Evolutionary conservation across 1,140 invertebrate genomes (phyloP).

Genomic region (Phocides pigmalion): DNA sequence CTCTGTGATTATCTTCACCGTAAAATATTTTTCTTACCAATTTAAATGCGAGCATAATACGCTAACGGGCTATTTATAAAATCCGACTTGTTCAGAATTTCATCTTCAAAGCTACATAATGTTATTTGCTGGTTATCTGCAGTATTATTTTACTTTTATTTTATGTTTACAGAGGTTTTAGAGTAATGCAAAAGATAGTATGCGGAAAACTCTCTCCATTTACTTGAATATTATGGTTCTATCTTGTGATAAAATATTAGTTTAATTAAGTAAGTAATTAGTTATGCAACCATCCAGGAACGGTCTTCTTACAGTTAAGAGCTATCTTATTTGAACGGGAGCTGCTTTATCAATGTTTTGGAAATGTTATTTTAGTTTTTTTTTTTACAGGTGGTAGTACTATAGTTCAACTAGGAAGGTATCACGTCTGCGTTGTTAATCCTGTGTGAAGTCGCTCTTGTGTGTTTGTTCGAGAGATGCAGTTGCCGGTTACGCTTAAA

Average conservation of each 20-base stretch:
- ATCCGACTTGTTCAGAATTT: conserved; percentile 9
- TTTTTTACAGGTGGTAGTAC: too few relatives aligned
- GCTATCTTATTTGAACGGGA: not conserved
- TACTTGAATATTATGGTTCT: conserved; percentile 5
- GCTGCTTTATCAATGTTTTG: too few relatives aligned
- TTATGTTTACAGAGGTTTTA: conserved; percentile 11
- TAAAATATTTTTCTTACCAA: conserved; percentile 1
- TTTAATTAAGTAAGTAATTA: conserved; percentile 12
- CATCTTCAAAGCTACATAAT: conserved; percentile 28
- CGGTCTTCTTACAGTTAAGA: not conserved
- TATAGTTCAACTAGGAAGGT: too few relatives aligned
- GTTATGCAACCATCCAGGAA: not conserved
- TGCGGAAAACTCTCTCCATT: conserved; percentile 14
- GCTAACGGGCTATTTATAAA: not conserved
- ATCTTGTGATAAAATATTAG: conserved; percentile 10
- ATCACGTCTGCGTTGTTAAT: too few relatives aligned
- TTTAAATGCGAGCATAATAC: conserved; percentile 6
- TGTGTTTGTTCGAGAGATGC: too few relatives aligned
- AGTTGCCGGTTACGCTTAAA: too few relatives aligned
- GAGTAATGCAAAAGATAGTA: conserved; percentile 1
- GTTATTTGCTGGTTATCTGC: conserved; percentile 30
- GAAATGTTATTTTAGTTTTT: too few relatives aligned
- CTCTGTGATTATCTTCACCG: not conserved
- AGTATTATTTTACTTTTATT: conserved; percentile 23
- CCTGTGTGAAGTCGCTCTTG: too few relatives aligned